Evolutionary conservation across 2,888 invertebrate genomes (phyloP).

Genomic region (Gari tellinella): DNA sequence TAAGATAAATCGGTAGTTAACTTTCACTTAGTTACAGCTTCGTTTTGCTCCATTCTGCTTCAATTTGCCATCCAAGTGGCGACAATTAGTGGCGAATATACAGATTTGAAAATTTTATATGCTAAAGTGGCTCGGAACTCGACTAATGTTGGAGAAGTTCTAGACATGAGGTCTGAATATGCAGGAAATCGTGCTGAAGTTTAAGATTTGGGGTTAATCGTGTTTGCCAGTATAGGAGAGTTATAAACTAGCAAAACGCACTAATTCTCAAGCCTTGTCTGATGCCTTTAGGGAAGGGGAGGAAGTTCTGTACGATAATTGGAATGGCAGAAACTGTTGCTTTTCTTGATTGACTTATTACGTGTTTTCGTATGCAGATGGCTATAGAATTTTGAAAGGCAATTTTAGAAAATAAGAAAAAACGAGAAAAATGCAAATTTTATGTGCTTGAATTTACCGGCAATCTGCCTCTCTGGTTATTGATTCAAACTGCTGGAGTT

Average conservation of each 20-base stretch:
- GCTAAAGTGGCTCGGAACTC: conserved; percentile 34
- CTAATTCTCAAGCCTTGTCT: too few relatives aligned
- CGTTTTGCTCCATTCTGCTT: conserved; percentile 38
- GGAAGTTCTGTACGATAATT: too few relatives aligned
- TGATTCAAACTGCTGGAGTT: too few relatives aligned
- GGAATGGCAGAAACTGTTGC: too few relatives aligned
- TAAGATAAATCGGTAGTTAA: conserved; percentile 60
- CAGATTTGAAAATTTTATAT: conserved; percentile 49
- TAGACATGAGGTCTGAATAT: conserved; percentile 37
- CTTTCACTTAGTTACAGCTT: conserved; percentile 55
- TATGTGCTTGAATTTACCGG: not conserved
- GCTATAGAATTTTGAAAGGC: not conserved
- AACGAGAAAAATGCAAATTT: not conserved
- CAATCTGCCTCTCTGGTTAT: not conserved
- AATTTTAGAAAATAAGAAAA: conserved; percentile 6
- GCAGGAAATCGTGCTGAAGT: conserved; percentile 13
- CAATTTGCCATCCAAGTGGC: conserved; percentile 39
- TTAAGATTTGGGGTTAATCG: conserved; percentile 21
- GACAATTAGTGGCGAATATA: conserved; percentile 47
- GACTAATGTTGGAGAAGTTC: conserved; percentile 15
- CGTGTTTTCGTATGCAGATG: too few relatives aligned
- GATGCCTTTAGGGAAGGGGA: too few relatives aligned
- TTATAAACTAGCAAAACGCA: too few relatives aligned
- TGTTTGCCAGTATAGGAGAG: conserved; percentile 17
- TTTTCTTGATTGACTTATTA: too few relatives aligned